These are phyloP conservation scores for Ectemnius continuus DNA, from an alignment of 2,888 invertebrate species.

Conservation along the genomic window DNA sequence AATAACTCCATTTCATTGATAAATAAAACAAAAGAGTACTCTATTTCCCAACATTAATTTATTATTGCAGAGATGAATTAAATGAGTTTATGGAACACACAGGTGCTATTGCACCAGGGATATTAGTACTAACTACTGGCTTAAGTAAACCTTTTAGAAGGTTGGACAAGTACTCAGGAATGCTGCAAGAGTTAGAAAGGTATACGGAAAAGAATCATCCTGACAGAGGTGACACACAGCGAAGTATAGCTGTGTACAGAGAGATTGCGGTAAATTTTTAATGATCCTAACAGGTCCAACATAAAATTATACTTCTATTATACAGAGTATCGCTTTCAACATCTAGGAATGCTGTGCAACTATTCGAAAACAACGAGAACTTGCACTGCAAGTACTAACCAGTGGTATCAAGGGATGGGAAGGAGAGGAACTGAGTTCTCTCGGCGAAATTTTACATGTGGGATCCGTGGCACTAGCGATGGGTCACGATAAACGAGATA, in stretches of 20 bases:
- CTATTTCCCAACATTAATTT: too few relatives aligned
- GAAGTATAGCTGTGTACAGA: slow-evolving; percentile 95
- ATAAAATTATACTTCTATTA: not conserved
- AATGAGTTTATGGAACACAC: slow-evolving; percentile 93
- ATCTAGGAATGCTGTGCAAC: slow-evolving; percentile 90
- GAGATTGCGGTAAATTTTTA: slow-evolving; percentile 88
- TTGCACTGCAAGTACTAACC: slow-evolving; percentile 96
- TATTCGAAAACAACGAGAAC: slow-evolving; percentile 94
- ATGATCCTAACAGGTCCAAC: not conserved
- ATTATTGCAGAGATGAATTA: slow-evolving; percentile 84
- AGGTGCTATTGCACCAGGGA: slow-evolving; percentile 91
- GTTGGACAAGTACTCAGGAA: slow-evolving; percentile 95
- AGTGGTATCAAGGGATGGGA: slow-evolving; percentile 98
- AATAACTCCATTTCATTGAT: too few relatives aligned
- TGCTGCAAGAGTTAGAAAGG: slow-evolving; percentile 96
- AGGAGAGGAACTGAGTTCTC: slow-evolving; percentile 86
- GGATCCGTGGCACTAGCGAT: slow-evolving; percentile 89
- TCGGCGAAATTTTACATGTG: slow-evolving; percentile 95
- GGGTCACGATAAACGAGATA: slow-evolving; percentile 90
- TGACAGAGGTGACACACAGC: slow-evolving; percentile 97
- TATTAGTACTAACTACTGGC: slow-evolving; percentile 93
- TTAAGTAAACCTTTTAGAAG: slow-evolving; percentile 97
- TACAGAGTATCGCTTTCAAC: not conserved
- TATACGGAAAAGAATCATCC: slow-evolving; percentile 97
- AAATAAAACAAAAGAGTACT: too few relatives aligned